Percentiles rank a stretch among this genome's conserved stretches.
Conservation (phyloP, 2,888 invertebrate species). For the Rhagonycha lutea region DNA sequence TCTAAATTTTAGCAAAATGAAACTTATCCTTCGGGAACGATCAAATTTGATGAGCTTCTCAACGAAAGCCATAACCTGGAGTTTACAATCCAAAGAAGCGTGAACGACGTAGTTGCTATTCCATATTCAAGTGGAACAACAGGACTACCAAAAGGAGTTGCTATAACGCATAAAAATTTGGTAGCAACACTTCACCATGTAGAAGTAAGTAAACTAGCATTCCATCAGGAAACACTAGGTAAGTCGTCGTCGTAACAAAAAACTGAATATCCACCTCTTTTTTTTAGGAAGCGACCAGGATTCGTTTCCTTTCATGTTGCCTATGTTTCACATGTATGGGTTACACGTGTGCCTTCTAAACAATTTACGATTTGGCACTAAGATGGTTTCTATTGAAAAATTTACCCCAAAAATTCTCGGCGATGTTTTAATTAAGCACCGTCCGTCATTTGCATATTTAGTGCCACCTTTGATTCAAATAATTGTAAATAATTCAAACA, state of each 20-base stretch:
- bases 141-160: slow-evolving; percentile 78
- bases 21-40: slow-evolving; percentile 48
- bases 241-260: not conserved
- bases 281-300: slow-evolving; percentile 61
- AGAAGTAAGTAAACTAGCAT: not conserved
- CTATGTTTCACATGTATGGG: slow-evolving; percentile 85
- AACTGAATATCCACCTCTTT: not conserved
- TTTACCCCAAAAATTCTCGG: slow-evolving; percentile 75
- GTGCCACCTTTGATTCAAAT: slow-evolving; percentile 82
- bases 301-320: slow-evolving; percentile 69
- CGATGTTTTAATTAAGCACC: slow-evolving; percentile 66
- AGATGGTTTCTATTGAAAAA: slow-evolving; percentile 70
- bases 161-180: slow-evolving; percentile 65
- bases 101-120: not conserved
- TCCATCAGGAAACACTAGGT: not conserved
- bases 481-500: slow-evolving; percentile 66
- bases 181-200: slow-evolving; percentile 48
- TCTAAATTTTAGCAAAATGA: not conserved
- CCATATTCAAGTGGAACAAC: not conserved
- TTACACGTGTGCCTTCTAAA: slow-evolving; percentile 64
- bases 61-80: slow-evolving; percentile 45
- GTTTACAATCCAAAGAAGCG: not conserved
- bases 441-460: slow-evolving; percentile 66
- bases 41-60: slow-evolving; percentile 64
- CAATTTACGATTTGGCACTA: slow-evolving; percentile 60